phyloP scores from a whole-genome alignment of 2,888 invertebrate genomes.

The Aphrophora alni region DNA sequence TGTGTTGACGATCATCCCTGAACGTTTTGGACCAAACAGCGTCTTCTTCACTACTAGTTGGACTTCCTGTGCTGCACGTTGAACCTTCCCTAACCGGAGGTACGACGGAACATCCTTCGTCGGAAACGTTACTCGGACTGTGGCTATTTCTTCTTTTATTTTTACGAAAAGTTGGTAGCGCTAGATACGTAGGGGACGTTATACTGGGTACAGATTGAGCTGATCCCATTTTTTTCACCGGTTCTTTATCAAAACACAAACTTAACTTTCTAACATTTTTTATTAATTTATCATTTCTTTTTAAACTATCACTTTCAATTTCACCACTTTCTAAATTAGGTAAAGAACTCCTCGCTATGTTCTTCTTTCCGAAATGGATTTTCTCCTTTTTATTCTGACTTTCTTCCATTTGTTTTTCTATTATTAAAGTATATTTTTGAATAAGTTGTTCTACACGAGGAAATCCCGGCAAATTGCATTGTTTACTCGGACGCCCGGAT shows the following conservation, averaged over 20 bases:
- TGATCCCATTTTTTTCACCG: conserved; percentile 21
- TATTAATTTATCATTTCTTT: conserved; percentile 21
- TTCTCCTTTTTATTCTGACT: background rate
- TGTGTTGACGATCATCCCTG: background rate
- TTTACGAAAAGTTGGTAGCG: conserved; percentile 31
- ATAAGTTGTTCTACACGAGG: conserved; percentile 30
- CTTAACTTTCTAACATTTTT: conserved; percentile 32
- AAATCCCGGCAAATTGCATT: background rate
- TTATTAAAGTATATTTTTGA: conserved; percentile 26
- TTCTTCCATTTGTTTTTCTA: conserved; percentile 31
- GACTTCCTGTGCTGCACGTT: conserved; percentile 12
- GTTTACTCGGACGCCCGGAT: background rate
- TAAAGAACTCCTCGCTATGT: background rate
- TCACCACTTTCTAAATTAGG: conserved; percentile 22
- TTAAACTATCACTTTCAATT: background rate
- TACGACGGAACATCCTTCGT: conserved; percentile 37
- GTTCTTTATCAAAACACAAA: conserved; percentile 23
- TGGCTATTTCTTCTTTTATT: conserved; percentile 27
- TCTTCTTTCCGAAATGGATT: background rate
- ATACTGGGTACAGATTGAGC: background rate
- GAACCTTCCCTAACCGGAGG: conserved; percentile 13
- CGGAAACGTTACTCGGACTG: conserved; percentile 34
- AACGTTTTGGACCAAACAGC: background rate
- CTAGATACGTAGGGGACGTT: conserved; percentile 34
- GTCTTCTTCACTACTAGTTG: conserved; percentile 26